Evolutionary conservation across 2,888 invertebrate genomes (phyloP).

Genomic region (Drosophila subquinaria): DNA sequence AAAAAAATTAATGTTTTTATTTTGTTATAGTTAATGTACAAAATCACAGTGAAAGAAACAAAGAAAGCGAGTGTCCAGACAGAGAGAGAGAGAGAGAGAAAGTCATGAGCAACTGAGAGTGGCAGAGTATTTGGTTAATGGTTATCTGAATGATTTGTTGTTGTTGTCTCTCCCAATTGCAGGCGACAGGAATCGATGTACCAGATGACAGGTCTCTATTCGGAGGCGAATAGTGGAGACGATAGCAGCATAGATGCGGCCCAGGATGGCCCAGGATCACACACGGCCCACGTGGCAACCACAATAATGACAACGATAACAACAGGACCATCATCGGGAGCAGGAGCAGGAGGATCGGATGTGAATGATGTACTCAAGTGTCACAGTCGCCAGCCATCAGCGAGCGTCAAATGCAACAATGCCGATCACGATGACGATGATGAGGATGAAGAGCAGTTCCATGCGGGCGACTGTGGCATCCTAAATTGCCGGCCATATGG

Average conservation of each 20-base stretch:
- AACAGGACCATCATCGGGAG: too few relatives aligned
- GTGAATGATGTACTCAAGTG: slow-evolving; percentile 87
- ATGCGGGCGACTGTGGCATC: slow-evolving; percentile 93
- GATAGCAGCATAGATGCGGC: slow-evolving; percentile 86
- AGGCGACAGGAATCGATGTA: slow-evolving; percentile 95
- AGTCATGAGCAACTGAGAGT: slow-evolving; percentile 16
- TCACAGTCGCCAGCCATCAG: slow-evolving; percentile 93
- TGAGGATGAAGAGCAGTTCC: slow-evolving; percentile 89
- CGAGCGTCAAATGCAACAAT: slow-evolving; percentile 83
- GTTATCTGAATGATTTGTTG: slow-evolving; percentile 22
- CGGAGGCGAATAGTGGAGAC: slow-evolving; percentile 89
- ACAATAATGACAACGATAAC: slow-evolving; percentile 3
- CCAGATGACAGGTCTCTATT: slow-evolving; percentile 94
- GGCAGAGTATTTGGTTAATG: not conserved
- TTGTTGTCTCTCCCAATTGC: slow-evolving; percentile 48
- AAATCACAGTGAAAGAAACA: not conserved
- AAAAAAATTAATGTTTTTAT: slow-evolving; percentile 1
- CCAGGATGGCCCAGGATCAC: slow-evolving; percentile 66
- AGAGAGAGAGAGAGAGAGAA: not conserved
- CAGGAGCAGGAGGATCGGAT: slow-evolving; percentile 35
- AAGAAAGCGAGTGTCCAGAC: not conserved
- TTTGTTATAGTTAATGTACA: not conserved
- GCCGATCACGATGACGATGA: slow-evolving; percentile 83
- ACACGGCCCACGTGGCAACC: slow-evolving; percentile 80
- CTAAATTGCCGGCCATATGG: slow-evolving; percentile 93